A percentile compares a stretch with the other conserved stretches of the same genome.
phyloP scores from a whole-genome alignment of 2,797 vertebrate genomes.

The Sparus aurata region DNA sequence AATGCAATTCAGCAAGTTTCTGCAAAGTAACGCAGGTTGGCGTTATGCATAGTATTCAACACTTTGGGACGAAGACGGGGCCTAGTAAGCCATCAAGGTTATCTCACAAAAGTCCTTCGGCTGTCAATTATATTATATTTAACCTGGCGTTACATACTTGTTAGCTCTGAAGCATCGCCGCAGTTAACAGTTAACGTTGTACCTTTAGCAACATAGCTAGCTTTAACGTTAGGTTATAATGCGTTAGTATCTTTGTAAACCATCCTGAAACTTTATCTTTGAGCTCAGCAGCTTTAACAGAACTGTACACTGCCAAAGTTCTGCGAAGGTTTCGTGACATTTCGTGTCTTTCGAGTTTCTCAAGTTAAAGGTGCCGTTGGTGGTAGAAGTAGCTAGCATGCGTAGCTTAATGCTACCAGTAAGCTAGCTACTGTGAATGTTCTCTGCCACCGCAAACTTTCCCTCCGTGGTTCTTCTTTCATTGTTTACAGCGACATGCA shows the following conservation, averaged over 20 bases:
- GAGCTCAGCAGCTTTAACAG: accelerated
- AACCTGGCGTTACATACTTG: neutral
- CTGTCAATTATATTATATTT: slow-evolving; percentile 8
- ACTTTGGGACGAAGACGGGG: neutral
- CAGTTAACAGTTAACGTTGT: neutral
- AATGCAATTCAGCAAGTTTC: neutral
- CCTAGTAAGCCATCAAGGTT: slow-evolving; percentile 40
- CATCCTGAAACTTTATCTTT: neutral
- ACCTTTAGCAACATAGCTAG: slow-evolving; percentile 30
- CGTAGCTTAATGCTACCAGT: slow-evolving; percentile 33
- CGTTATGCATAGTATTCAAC: neutral
- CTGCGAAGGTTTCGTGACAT: neutral
- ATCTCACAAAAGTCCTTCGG: slow-evolving; percentile 35
- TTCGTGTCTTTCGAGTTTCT: neutral
- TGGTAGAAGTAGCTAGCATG: slow-evolving; percentile 21
- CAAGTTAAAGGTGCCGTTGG: slow-evolving; percentile 5
- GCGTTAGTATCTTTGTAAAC: neutral
- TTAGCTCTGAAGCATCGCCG: slow-evolving; percentile 11
- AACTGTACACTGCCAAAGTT: neutral
- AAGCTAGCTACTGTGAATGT: slow-evolving; percentile 43
- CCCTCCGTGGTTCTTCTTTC: neutral
- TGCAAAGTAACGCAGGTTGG: neutral
- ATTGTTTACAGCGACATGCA: neutral
- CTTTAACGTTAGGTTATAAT: slow-evolving; percentile 12
- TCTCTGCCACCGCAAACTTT: neutral